Evolutionary conservation across 2,113 vertebrate genomes (phyloP).

Genomic region (Odocoileus hemionus): DNA sequence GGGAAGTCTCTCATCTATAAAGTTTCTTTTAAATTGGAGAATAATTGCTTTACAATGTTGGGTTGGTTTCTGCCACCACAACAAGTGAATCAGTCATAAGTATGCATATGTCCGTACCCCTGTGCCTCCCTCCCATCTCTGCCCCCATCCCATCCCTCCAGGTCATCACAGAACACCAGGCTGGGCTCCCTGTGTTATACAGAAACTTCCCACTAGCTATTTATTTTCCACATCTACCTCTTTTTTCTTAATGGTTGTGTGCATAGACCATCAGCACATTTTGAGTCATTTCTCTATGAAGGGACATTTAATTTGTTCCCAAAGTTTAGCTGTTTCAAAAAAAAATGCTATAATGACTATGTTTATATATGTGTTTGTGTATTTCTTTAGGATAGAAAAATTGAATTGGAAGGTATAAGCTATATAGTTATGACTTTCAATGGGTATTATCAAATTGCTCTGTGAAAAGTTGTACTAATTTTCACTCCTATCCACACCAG

Average conservation of each 20-base stretch:
- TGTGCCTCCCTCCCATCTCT: neutral
- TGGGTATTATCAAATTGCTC: neutral
- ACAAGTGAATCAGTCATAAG: neutral
- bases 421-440: neutral
- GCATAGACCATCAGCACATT: too few relatives aligned
- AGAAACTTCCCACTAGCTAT: neutral
- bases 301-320: neutral
- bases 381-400: neutral
- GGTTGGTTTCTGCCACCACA: neutral
- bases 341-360: neutral
- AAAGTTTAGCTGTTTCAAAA: neutral
- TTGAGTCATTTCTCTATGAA: neutral
- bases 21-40: neutral
- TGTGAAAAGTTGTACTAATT: neutral
- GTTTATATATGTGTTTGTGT: neutral
- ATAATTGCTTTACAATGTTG: neutral
- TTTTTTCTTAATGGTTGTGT: too few relatives aligned
- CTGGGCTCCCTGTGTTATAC: neutral
- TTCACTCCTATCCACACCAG: too few relatives aligned
- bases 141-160: neutral
- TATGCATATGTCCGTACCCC: neutral
- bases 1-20: neutral
- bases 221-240: accelerated
- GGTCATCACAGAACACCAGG: neutral
- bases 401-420: neutral